Evolutionary conservation across 2,113 vertebrate species (phyloP), one percentile per base, ranked within the genome.

Genomic region (Labrus mixtus): DNA sequence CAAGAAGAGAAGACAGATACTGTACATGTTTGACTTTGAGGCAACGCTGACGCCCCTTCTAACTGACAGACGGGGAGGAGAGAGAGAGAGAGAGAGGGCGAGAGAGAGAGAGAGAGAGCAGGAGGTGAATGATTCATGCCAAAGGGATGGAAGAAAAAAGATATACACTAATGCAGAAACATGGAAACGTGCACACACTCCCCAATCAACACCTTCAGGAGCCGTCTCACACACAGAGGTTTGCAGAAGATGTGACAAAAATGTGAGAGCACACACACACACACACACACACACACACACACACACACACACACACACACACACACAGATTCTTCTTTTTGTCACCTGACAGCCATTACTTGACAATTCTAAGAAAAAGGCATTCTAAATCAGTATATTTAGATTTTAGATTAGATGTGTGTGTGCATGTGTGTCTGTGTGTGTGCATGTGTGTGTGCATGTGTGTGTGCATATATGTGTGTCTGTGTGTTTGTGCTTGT

Each of bases 151-250:
- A 16, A 29, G 51, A 41, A n/a, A 62, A 60, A 60, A 73, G 19
- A 62, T 0, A 56, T n/a, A 73, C 56, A 39, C 3, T 57, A 22
- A 65, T 22, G 59, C 8, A 15, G 6, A 25, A 1, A 36, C 20
- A 43, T 1, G 37, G 7, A 25, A 1, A 36, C 20, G 36, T 1
- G 53, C 57, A 53, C 76, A 73, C 54, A 13, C 46, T 13, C 68
- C 45, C 45, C 60, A 87, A 88, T 86, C 76, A 89, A 85, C 87
- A 89, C 83, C 56, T 73, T 48, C 39, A 63, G 29, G 23, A 67
- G 20, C 67, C 5, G 50, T 72, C 59, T 66, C 2, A 77, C 63
- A 78, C 56, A 54, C 70, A 81, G 58, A 71, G 1, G 25, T 46
- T 19, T 23, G 22, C 12, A 45, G 62, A 62, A 70, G 25, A 60